Evolutionary conservation across 2,888 invertebrate genomes (phyloP).

Genomic region (Cephus nigrinus): DNA sequence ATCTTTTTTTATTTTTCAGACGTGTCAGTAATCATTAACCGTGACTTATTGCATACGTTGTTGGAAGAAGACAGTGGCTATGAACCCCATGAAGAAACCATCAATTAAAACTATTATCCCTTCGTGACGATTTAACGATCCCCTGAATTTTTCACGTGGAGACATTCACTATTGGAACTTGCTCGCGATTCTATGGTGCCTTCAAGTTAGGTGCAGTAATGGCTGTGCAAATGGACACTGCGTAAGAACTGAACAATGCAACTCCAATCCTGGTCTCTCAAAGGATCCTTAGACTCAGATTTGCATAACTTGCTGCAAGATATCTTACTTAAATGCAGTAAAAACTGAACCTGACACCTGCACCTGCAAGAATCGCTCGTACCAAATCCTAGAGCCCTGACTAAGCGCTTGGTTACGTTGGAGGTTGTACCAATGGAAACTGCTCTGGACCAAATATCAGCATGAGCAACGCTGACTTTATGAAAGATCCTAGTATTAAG

Average conservation of each 20-base stretch:
- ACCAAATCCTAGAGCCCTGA: constrained; percentile 51
- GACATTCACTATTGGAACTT: constrained; percentile 29
- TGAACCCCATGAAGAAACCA: no score
- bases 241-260: constrained; percentile 69
- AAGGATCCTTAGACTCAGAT: constrained; percentile 24
- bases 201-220: constrained; percentile 58
- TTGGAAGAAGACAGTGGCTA: no score
- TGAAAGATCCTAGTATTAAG: constrained; percentile 73
- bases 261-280: constrained; percentile 67
- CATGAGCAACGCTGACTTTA: constrained; percentile 77
- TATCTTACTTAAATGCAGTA: constrained; percentile 67
- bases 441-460: constrained; percentile 82
- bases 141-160: no score
- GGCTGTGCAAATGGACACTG: constrained; percentile 68
- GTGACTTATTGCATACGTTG: no score
- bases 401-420: constrained; percentile 70
- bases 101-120: no score
- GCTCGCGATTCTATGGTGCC: constrained; percentile 57
- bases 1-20: no score
- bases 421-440: constrained; percentile 78
- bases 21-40: no score
- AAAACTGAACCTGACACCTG: constrained; percentile 67
- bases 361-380: constrained; percentile 61
- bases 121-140: no score
- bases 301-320: constrained; percentile 47